Evolutionary conservation across 2,888 invertebrate species (phyloP).

Genomic region (Pilophorus perplexus): DNA sequence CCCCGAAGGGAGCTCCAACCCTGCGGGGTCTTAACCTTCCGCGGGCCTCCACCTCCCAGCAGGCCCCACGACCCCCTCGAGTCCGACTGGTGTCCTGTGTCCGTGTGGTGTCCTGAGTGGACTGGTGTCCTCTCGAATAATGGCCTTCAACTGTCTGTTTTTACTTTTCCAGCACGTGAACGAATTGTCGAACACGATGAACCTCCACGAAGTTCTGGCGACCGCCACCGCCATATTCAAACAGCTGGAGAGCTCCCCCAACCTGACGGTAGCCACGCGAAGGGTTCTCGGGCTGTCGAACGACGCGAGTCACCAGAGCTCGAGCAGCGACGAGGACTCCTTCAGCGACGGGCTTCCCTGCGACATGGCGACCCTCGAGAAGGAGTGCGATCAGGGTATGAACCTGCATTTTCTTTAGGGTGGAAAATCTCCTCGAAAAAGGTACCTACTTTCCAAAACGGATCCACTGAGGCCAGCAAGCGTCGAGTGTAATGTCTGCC

Average conservation of each 20-base stretch:
- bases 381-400: conserved; percentile 25
- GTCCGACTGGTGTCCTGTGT: too few relatives aligned
- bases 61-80: too few relatives aligned
- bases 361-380: conserved; percentile 3
- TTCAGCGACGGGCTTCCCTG: conserved; percentile 23
- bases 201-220: conserved; percentile 75
- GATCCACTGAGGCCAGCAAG: too few relatives aligned
- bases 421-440: too few relatives aligned
- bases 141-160: too few relatives aligned
- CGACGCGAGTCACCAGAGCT: conserved; percentile 41
- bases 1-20: too few relatives aligned
- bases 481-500: too few relatives aligned
- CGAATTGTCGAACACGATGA: conserved; percentile 83
- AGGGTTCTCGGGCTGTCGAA: conserved; percentile 67
- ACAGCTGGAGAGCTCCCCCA: conserved; percentile 70
- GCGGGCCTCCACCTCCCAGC: too few relatives aligned
- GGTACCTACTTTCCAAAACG: too few relatives aligned
- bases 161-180: conserved; percentile 81
- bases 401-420: conserved; percentile 13
- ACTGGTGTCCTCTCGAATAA: too few relatives aligned
- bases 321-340: conserved; percentile 41
- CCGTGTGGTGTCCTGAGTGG: too few relatives aligned
- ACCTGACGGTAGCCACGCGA: conserved; percentile 69
- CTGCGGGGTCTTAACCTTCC: too few relatives aligned
- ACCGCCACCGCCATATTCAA: conserved; percentile 90